A percentile compares a stretch with the other conserved stretches of the same genome.
phyloP scores from a whole-genome alignment of 2,888 invertebrate species.

The Stenodema calcarata region DNA sequence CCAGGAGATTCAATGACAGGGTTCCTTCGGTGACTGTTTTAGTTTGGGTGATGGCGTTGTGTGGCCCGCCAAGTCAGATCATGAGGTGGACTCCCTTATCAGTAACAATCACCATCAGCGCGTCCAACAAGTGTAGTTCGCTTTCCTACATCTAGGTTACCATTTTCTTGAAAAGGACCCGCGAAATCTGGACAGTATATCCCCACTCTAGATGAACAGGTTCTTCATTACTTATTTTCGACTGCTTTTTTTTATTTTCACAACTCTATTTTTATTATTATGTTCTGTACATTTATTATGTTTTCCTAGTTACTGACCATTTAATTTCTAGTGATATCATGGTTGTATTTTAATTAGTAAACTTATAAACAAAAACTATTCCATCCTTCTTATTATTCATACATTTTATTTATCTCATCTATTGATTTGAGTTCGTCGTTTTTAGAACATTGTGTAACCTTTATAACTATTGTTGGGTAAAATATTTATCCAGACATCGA shows the following conservation, averaged over 20 bases:
- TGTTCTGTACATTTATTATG: background rate
- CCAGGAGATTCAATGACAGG: slow-evolving; percentile 23
- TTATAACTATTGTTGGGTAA: background rate
- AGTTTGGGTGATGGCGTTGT: slow-evolving; percentile 90
- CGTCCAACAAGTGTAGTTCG: slow-evolving; percentile 30
- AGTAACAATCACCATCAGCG: slow-evolving; percentile 70
- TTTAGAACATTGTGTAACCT: background rate
- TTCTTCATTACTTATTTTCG: background rate
- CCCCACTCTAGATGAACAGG: background rate
- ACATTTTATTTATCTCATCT: background rate
- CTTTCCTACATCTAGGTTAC: background rate
- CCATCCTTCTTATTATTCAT: background rate
- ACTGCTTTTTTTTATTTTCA: background rate
- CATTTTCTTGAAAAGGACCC: background rate
- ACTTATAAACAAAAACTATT: background rate
- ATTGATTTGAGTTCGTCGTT: background rate
- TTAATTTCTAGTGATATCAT: background rate
- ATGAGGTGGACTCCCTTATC: slow-evolving; percentile 61
- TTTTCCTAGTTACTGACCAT: background rate
- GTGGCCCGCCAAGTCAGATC: slow-evolving; percentile 81
- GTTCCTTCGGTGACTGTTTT: slow-evolving; percentile 61
- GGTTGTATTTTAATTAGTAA: background rate
- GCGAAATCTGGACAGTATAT: background rate
- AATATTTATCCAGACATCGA: background rate
- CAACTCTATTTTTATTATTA: background rate